A percentile compares a stretch with the other conserved stretches of the same genome.
Evolutionary conservation across 2,113 vertebrate species (phyloP).

Genomic region (Archocentrus centrarchus): DNA sequence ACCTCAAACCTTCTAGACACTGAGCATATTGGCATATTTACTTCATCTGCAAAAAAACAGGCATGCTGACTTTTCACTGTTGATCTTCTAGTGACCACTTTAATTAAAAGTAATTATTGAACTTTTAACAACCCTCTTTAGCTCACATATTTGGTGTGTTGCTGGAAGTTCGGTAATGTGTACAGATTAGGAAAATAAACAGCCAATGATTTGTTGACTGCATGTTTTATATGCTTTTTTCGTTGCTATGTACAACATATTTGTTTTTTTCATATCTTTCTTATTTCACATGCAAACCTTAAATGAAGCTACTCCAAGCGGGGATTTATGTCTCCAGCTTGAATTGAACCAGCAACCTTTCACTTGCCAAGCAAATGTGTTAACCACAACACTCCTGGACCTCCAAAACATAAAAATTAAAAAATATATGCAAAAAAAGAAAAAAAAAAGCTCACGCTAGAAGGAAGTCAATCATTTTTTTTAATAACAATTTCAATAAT

Average conservation of each 20-base stretch:
- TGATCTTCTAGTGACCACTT: background rate
- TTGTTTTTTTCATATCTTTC: too few relatives aligned
- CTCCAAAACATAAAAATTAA: background rate
- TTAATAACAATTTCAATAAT: constrained; percentile 91
- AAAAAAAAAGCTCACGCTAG: background rate
- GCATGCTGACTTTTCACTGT: background rate
- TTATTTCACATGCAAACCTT: background rate
- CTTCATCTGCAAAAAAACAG: background rate
- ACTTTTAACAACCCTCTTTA: background rate
- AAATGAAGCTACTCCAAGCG: too few relatives aligned
- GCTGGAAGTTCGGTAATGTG: too few relatives aligned
- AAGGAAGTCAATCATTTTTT: constrained; percentile 82
- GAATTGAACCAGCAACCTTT: too few relatives aligned
- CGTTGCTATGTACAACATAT: too few relatives aligned
- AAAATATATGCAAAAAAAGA: background rate
- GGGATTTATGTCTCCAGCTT: too few relatives aligned
- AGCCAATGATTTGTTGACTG: too few relatives aligned
- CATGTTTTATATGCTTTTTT: too few relatives aligned
- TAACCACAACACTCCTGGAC: too few relatives aligned
- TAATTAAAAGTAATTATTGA: background rate
- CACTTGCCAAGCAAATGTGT: too few relatives aligned
- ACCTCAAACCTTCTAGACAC: background rate
- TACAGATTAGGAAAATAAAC: too few relatives aligned
- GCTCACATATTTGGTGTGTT: background rate
- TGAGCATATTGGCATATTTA: background rate